These are phyloP conservation scores for Acanthosepion esculentum DNA, from an alignment of 2,888 invertebrate genomes.

Conservation along the genomic window DNA sequence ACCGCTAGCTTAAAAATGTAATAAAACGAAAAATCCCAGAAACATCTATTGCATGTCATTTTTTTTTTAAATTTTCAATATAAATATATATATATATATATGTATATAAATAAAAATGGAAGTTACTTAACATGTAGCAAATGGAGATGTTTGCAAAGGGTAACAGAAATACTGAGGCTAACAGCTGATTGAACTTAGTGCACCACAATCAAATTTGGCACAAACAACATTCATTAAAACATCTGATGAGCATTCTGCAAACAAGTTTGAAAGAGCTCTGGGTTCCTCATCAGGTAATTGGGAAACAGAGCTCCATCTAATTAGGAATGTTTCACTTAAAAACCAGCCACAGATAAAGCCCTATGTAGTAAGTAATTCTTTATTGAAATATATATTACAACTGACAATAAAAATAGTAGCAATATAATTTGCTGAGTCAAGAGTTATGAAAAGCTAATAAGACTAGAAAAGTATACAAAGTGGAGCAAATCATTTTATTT, in stretches of 20 bases:
- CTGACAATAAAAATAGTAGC: too few species aligned
- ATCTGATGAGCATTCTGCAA: background rate
- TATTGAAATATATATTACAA: too few species aligned
- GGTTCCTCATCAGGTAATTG: background rate
- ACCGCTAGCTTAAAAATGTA: conserved; percentile 40
- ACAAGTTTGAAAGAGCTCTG: background rate
- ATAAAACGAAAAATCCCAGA: conserved; percentile 21
- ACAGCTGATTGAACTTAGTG: background rate
- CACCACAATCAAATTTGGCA: conserved; percentile 4
- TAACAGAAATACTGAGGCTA: conserved; percentile 1
- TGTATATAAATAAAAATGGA: background rate
- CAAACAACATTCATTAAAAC: background rate
- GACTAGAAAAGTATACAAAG: too few species aligned
- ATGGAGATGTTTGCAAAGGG: background rate
- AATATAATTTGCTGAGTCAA: too few species aligned
- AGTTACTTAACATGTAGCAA: conserved; percentile 13
- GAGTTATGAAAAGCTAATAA: too few species aligned
- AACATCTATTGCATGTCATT: conserved; percentile 12
- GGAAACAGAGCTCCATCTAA: background rate
- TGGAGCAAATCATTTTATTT: too few species aligned
- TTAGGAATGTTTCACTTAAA: too few species aligned
- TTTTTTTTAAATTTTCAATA: background rate
- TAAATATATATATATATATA: background rate
- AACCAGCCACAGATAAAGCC: too few species aligned
- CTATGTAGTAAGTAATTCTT: too few species aligned